Percentiles rank a stretch among this genome's conserved stretches.
These are phyloP conservation scores for Hafferia zeledoni DNA, from an alignment of 2,797 vertebrate genomes.

Conservation along the genomic window DNA sequence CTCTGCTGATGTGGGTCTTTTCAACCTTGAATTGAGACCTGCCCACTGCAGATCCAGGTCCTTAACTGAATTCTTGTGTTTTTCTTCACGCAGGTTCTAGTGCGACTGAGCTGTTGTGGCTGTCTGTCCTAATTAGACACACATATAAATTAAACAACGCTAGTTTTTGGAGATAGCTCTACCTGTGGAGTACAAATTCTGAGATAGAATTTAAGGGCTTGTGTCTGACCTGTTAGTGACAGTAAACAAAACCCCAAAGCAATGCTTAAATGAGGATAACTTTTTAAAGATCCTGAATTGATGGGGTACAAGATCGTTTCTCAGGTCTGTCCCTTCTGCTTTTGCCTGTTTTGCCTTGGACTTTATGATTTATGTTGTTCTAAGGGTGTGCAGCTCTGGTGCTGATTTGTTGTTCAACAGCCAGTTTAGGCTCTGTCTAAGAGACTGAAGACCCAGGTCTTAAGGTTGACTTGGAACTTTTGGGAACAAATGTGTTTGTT, in stretches of 20 bases:
- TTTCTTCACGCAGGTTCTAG: neutral
- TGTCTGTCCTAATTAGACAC: neutral
- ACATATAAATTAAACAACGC: accelerated
- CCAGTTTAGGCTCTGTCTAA: neutral
- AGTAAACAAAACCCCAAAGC: neutral
- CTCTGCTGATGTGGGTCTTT: neutral
- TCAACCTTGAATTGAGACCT: accelerated
- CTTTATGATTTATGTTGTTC: neutral
- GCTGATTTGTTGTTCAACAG: neutral
- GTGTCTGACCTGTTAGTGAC: neutral
- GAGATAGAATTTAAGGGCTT: neutral
- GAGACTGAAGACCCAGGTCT: neutral
- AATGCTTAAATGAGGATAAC: neutral
- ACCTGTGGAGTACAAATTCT: neutral
- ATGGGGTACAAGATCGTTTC: neutral
- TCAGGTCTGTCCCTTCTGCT: neutral
- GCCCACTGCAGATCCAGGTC: neutral
- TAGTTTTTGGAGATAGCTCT: neutral
- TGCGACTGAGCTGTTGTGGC: neutral
- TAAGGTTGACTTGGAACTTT: neutral
- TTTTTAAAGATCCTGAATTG: neutral
- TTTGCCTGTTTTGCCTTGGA: neutral
- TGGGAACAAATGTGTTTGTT: neutral
- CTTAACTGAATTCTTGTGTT: neutral
- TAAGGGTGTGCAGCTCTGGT: neutral